phyloP scores from a whole-genome alignment of 2,797 vertebrate species.

The Hafferia zeledoni region DNA sequence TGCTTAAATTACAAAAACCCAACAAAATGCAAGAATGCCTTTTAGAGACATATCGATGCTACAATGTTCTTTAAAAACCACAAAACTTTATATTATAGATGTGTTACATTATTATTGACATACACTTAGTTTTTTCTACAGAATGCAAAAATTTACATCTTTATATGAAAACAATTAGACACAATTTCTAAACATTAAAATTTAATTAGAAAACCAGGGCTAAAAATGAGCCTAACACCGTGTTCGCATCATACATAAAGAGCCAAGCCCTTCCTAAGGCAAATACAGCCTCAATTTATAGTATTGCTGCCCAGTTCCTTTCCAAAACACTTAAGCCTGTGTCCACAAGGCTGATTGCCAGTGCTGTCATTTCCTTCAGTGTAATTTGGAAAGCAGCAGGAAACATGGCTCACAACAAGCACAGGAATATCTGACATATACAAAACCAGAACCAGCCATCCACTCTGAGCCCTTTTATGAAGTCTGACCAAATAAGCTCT shows the following conservation, averaged over 20 bases:
- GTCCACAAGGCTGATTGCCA: neutral
- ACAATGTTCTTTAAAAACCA: neutral
- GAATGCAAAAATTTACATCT: neutral
- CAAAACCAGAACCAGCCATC: neutral
- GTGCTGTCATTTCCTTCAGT: slow-evolving; percentile 6
- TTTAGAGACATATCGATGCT: neutral
- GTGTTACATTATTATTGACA: neutral
- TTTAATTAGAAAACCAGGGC: neutral
- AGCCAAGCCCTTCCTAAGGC: neutral
- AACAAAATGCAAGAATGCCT: neutral
- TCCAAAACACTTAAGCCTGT: neutral
- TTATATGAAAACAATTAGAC: neutral
- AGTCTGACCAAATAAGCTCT: neutral
- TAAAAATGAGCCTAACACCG: neutral
- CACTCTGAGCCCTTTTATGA: neutral
- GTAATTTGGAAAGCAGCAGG: neutral
- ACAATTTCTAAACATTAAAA: neutral
- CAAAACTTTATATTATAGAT: neutral
- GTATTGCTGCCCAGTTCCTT: neutral
- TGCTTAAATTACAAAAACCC: neutral
- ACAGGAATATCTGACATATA: neutral
- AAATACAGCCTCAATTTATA: neutral
- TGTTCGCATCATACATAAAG: neutral
- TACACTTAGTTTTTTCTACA: neutral
- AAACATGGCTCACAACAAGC: neutral